Conservation (phyloP, 1,140 invertebrate genomes). For the Hesperophylax magnus region DNA sequence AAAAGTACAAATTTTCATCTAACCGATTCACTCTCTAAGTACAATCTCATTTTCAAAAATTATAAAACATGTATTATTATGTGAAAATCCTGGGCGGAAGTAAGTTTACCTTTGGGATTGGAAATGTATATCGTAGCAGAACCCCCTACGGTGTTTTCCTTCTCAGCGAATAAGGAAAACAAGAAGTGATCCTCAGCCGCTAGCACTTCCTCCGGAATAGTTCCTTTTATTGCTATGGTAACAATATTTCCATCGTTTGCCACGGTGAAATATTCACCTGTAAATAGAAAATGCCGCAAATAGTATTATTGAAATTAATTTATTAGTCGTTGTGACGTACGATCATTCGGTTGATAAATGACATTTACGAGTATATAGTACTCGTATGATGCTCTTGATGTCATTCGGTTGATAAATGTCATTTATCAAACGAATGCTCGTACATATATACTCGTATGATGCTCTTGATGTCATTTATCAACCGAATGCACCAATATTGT, state of each 20-base stretch:
- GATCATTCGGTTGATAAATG: too few relatives aligned
- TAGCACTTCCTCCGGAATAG: constrained; percentile 41
- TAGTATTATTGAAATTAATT: not conserved
- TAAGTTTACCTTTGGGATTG: constrained; percentile 44
- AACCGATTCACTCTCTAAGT: not conserved
- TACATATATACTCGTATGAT: too few relatives aligned
- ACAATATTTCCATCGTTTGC: constrained; percentile 12
- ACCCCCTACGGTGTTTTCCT: constrained; percentile 17
- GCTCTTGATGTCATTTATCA: too few relatives aligned
- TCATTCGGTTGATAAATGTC: too few relatives aligned
- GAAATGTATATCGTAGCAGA: constrained; percentile 37
- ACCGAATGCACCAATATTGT: too few relatives aligned
- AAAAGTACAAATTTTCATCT: not conserved
- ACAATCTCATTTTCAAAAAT: not conserved
- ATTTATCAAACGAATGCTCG: too few relatives aligned
- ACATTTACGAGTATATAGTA: too few relatives aligned
- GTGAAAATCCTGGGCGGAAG: not conserved
- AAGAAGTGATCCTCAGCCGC: constrained; percentile 23
- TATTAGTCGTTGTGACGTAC: too few relatives aligned
- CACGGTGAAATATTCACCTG: constrained; percentile 41
- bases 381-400: too few relatives aligned
- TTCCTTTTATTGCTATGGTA: not conserved
- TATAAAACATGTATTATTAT: not conserved
- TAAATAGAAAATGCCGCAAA: not conserved
- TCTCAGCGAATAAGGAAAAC: constrained; percentile 34